These are phyloP conservation scores for Alauda arvensis DNA, from an alignment of 2,797 vertebrate genomes.

Conservation along the genomic window DNA sequence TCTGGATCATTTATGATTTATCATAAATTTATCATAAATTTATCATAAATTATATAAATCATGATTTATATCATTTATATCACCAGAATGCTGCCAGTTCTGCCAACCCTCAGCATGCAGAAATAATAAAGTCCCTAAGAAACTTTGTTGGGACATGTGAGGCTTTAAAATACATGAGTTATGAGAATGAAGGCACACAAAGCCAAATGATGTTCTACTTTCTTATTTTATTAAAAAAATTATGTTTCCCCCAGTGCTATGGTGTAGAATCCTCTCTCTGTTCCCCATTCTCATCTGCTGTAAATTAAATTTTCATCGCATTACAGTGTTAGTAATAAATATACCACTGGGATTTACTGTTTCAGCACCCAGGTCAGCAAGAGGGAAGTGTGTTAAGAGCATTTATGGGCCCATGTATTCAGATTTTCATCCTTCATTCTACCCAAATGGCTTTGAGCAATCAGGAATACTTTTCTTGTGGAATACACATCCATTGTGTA, in stretches of 20 bases:
- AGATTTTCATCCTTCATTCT: neutral
- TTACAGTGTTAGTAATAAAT: neutral
- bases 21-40: too few relatives aligned
- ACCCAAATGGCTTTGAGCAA: neutral
- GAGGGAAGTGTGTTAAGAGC: neutral
- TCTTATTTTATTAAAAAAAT: neutral
- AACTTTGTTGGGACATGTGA: neutral
- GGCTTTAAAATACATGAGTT: neutral
- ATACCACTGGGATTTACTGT: neutral
- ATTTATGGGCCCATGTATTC: neutral
- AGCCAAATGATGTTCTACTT: neutral
- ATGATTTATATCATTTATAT: neutral
- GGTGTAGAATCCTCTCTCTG: neutral
- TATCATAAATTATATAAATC: too few relatives aligned
- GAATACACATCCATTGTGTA: accelerated
- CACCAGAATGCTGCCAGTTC: accelerated
- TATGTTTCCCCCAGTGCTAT: neutral
- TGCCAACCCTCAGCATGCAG: neutral
- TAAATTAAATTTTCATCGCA: neutral
- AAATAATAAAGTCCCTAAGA: neutral
- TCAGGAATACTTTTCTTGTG: neutral
- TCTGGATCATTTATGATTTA: neutral
- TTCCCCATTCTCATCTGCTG: neutral
- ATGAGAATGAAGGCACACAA: neutral
- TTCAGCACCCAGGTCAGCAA: neutral